Conservation (phyloP, 2,888 invertebrate species). For the Eilema depressum region DNA sequence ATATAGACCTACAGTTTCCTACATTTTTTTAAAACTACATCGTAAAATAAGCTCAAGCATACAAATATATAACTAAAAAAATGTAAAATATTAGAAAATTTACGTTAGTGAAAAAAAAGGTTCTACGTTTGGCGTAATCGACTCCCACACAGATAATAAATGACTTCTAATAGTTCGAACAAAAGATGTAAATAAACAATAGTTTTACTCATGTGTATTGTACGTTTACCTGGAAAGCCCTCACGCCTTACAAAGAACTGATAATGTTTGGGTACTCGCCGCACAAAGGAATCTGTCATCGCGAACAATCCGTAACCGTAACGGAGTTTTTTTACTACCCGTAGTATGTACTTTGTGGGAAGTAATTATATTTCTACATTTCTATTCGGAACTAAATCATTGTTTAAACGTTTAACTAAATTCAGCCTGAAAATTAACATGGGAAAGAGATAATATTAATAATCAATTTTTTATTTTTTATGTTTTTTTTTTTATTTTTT, state of each 20-base stretch:
- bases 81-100: background rate
- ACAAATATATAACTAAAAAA: too few species aligned
- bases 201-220: conserved; percentile 23
- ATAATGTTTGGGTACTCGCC: background rate
- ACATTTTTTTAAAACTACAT: too few species aligned
- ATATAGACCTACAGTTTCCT: too few species aligned
- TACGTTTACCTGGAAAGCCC: conserved; percentile 34
- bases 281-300: conserved; percentile 11
- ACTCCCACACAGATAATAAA: conserved; percentile 3
- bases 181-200: conserved; percentile 21
- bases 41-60: too few species aligned
- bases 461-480: too few species aligned
- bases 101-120: background rate
- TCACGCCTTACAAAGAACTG: conserved; percentile 32
- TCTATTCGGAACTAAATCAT: background rate
- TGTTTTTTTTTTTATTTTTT: too few species aligned
- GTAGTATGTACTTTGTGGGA: too few species aligned
- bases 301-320: background rate
- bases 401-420: background rate
- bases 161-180: conserved; percentile 4
- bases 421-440: background rate
- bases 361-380: background rate
- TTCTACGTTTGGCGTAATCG: background rate
- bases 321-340: conserved; percentile 16
- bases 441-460: too few species aligned